These are phyloP conservation scores for Ophraella communa DNA, from an alignment of 2,888 invertebrate species.

Conservation along the genomic window DNA sequence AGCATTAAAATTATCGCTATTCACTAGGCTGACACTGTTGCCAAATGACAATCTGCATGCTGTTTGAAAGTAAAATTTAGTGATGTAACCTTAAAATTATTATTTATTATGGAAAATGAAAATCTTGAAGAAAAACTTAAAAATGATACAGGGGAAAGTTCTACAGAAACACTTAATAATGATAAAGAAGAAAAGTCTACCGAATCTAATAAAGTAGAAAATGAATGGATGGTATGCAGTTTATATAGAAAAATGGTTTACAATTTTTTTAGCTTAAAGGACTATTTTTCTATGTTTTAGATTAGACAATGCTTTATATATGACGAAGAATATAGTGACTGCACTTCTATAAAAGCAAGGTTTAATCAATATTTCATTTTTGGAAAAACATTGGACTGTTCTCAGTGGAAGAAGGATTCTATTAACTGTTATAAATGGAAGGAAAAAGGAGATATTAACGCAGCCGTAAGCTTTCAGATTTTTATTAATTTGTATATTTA, in stretches of 20 bases:
- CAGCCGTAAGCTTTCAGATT: conserved; percentile 69
- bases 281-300: conserved; percentile 61
- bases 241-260: neutral
- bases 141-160: neutral
- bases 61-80: neutral
- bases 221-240: conserved; percentile 52
- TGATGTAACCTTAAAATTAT: conserved; percentile 1
- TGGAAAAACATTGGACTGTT: conserved; percentile 77
- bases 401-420: conserved; percentile 80
- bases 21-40: too few relatives aligned
- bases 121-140: neutral
- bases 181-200: conserved; percentile 4
- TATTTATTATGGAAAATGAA: neutral
- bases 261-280: neutral
- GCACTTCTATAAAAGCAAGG: conserved; percentile 74
- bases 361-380: conserved; percentile 87
- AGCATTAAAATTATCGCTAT: too few relatives aligned
- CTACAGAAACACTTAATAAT: neutral
- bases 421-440: conserved; percentile 76
- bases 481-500: neutral
- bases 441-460: conserved; percentile 66
- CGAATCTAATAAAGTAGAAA: conserved; percentile 27
- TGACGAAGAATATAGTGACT: conserved; percentile 82
- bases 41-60: neutral
- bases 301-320: conserved; percentile 81